Evolutionary conservation across 2,888 invertebrate species (phyloP), one percentile per base, ranked within the genome.

Genomic region (Julus scandinavius): DNA sequence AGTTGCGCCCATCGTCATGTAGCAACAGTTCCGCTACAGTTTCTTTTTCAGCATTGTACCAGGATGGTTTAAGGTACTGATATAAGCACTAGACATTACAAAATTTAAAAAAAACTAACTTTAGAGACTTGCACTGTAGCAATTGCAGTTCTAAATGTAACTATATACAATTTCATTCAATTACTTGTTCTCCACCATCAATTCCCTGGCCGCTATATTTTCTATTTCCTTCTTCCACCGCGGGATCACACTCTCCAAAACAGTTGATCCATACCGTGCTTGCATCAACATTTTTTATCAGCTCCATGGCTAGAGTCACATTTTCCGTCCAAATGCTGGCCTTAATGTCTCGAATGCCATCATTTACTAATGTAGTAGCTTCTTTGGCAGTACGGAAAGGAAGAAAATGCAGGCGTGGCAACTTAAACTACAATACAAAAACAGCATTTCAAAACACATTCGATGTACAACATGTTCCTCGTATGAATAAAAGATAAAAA

Each of bases 311-410:
- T 40, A 94, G 91, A 58, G 93, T 92, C 80, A 93, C 91, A 90
- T 93, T 94, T 92, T 94, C 94, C 2, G 94, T 93, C 94, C 94
- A 94, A 45, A 94, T 92, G 89, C 94, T 94, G 3, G 93, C 93
- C 13, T 85, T 63, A 9, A 88, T 15, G 11, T 84, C 49, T 15
- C 92, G 93, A 11, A 93, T 91, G 6, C 93, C 93, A 17, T 92
- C 92, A 91, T 94, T 94, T 41, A 93, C 93, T 85, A 94, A 91
- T 58, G 92, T 91, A 1, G 94, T 92, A n/a, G 93, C 94, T 91
- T 94, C 94, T 90, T 93, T 93, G 3, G 93, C 93, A 45, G 93
- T 94, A 88, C 94, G 92, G 91, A 94, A 94, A 29, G 94, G 92
- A 87, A 87, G 87, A 40, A 87, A 41, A n/a, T 87, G 20, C 20